These are phyloP conservation scores for Brachionus paranguensis DNA, from an alignment of 1,140 invertebrate species.

Conservation along the genomic window DNA sequence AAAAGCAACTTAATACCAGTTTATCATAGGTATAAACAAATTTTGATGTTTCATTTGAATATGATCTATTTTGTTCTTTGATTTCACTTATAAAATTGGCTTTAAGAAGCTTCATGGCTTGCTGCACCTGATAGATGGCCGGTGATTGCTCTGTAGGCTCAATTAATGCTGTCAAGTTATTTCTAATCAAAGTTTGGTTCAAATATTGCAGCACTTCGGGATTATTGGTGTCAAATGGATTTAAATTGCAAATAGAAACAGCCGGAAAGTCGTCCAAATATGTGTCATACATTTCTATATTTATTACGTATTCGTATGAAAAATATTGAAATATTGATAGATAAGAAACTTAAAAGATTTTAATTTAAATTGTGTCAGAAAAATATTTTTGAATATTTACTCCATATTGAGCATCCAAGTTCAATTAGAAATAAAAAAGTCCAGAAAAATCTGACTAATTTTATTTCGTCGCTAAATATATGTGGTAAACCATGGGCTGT, in stretches of 20 bases:
- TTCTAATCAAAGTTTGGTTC: not conserved
- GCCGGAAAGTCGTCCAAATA: not conserved
- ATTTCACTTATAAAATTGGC: not conserved
- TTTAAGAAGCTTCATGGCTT: not conserved
- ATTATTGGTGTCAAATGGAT: constrained; percentile 21
- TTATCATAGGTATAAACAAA: not conserved
- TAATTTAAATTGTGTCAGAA: too few species aligned
- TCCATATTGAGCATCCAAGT: not conserved
- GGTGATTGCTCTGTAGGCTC: not conserved
- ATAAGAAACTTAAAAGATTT: not conserved
- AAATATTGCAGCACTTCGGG: not conserved
- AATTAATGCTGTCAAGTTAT: not conserved
- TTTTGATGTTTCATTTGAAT: not conserved
- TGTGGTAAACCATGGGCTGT: not conserved
- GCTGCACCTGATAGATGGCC: not conserved
- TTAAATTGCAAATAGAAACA: not conserved
- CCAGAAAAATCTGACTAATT: not conserved
- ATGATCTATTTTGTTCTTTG: not conserved
- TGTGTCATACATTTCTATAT: not conserved
- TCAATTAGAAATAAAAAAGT: not conserved
- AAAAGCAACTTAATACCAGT: not conserved
- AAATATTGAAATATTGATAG: not conserved
- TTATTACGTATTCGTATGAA: not conserved
- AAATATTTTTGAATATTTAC: not conserved
- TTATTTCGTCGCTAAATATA: not conserved